These are phyloP conservation scores for Trematomus loennbergii DNA, from an alignment of 2,113 vertebrate species.

Conservation along the genomic window DNA sequence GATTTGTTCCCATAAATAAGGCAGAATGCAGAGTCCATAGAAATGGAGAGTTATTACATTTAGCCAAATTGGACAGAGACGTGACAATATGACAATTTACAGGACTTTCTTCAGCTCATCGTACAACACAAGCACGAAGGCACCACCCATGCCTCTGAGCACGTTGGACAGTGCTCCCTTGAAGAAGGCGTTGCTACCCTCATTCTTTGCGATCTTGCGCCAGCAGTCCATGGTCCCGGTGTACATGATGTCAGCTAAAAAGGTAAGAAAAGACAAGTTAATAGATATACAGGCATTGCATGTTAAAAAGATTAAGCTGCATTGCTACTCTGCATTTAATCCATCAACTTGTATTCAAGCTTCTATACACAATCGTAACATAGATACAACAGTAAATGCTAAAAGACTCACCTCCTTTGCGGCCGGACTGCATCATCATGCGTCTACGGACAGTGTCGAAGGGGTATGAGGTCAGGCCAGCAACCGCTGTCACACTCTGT, in stretches of 20 bases:
- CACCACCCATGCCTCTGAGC: constrained; percentile 94
- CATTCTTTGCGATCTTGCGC: constrained; percentile 92
- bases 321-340: not conserved
- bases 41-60: constrained; percentile 86
- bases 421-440: constrained; percentile 99
- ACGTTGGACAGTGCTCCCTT: constrained; percentile 97
- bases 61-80: constrained; percentile 84
- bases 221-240: constrained; percentile 94
- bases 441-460: constrained; percentile 94
- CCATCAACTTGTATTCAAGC: not conserved
- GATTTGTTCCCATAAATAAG: constrained; percentile 86
- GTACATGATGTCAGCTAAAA: constrained; percentile 95
- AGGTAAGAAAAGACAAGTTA: not conserved
- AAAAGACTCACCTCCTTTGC: constrained; percentile 89
- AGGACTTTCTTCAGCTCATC: constrained; percentile 95
- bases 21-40: constrained; percentile 88
- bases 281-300: not conserved
- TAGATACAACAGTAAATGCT: too few species aligned
- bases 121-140: constrained; percentile 95
- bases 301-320: not conserved
- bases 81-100: constrained; percentile 80
- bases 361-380: not conserved
- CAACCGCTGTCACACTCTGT: constrained; percentile 89
- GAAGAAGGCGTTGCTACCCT: constrained; percentile 94
- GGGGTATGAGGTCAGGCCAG: constrained; percentile 92